These are phyloP conservation scores for Pharmacophagus antenor DNA, from an alignment of 2,888 invertebrate species.

Conservation along the genomic window DNA sequence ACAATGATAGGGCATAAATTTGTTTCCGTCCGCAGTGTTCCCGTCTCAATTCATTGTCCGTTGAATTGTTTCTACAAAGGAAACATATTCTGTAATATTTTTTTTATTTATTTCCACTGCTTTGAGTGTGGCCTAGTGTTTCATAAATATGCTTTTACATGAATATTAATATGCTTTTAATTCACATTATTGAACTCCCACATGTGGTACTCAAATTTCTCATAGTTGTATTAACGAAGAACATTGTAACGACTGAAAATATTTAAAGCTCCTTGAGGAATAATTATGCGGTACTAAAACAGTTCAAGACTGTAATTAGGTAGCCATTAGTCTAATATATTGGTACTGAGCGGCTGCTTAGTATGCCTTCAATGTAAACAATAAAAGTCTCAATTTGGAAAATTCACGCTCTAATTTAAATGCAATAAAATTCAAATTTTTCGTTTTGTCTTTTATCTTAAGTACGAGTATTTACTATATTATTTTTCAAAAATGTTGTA, in stretches of 20 bases:
- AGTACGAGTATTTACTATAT: not conserved
- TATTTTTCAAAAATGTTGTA: not conserved
- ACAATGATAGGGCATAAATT: constrained; percentile 44
- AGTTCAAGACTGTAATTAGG: constrained; percentile 67
- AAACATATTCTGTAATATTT: constrained; percentile 43
- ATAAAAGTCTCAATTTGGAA: constrained; percentile 50
- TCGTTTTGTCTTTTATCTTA: not conserved
- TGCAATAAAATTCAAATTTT: constrained; percentile 8
- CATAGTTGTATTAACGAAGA: constrained; percentile 28
- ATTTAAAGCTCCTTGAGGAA: constrained; percentile 54
- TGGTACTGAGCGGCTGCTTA: constrained; percentile 50
- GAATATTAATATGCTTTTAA: constrained; percentile 11
- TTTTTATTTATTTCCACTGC: constrained; percentile 43
- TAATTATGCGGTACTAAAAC: constrained; percentile 64
- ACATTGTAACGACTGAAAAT: constrained; percentile 11
- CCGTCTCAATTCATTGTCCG: constrained; percentile 29
- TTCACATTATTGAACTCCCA: constrained; percentile 8
- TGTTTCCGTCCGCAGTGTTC: constrained; percentile 37
- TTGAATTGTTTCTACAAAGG: constrained; percentile 31
- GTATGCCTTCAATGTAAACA: constrained; percentile 50
- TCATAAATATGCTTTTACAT: constrained; percentile 19
- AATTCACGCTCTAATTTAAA: constrained; percentile 42
- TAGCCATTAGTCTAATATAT: constrained; percentile 71
- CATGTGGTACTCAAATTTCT: constrained; percentile 11
- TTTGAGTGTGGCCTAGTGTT: constrained; percentile 27